These are phyloP conservation scores for Hypomecis punctinalis DNA, from an alignment of 2,888 invertebrate species.

Conservation along the genomic window DNA sequence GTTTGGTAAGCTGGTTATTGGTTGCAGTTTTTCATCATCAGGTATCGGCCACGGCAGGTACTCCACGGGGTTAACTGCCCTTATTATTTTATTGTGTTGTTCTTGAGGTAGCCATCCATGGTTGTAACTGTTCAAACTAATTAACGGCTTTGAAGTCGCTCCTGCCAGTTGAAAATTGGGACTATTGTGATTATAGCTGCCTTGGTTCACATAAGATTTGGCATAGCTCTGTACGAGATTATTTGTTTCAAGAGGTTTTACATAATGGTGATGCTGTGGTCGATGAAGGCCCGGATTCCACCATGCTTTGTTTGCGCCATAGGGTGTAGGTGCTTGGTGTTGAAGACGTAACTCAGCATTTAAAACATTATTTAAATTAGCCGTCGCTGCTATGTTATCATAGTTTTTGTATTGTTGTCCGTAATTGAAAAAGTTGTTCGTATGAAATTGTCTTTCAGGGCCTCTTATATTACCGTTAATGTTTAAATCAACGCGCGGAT, in stretches of 20 bases:
- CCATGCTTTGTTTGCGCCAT: conserved; percentile 1
- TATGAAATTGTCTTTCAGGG: neutral
- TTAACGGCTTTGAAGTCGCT: conserved; percentile 1
- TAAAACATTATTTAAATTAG: neutral
- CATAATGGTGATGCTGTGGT: conserved; percentile 3
- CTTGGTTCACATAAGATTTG: conserved; percentile 5
- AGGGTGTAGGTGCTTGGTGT: neutral
- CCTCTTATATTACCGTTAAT: neutral
- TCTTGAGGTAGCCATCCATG: conserved; percentile 8
- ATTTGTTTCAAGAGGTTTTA: neutral
- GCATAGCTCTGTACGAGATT: neutral
- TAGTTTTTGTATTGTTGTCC: neutral
- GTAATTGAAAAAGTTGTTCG: neutral
- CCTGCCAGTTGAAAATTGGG: conserved; percentile 8
- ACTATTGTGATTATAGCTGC: conserved; percentile 6
- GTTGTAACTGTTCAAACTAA: neutral
- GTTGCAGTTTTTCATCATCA: neutral
- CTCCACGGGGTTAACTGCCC: neutral
- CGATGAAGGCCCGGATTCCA: conserved; percentile 5
- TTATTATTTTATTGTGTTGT: neutral
- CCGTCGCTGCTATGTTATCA: conserved; percentile 1
- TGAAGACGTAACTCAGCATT: neutral
- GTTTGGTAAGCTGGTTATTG: neutral
- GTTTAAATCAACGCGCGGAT: neutral
- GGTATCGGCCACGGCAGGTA: conserved; percentile 13